Evolutionary conservation across 2,797 vertebrate species (phyloP), one percentile per base, ranked within the genome.

Genomic region (Muscicapa striata): DNA sequence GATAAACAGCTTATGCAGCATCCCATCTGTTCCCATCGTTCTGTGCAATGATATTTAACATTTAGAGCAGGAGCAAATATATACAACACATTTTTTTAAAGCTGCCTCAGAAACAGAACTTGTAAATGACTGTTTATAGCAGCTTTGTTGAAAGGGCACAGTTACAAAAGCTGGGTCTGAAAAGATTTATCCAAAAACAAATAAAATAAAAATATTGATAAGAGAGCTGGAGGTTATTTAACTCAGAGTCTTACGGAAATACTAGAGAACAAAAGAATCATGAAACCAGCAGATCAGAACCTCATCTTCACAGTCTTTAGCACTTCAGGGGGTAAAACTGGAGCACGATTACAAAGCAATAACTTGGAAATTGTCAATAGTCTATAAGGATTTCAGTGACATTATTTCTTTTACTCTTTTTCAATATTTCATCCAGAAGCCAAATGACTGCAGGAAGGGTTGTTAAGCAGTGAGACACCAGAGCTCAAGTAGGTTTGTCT

Each of bases 1-100:
- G 95, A 95, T 90, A 87, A 95, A 93, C 79, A 93, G 86, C 69
- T 93, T 95, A 80, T 91, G 88, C 92, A 94, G 87, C 21, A 36
- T 14, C 59, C 96, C 96, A 97, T 97, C 96, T 97, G 97, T 89
- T 94, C 73, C 5, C 93, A 88, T 88, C 54, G 6, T 84, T 91
- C 52, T 80, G 77, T 93, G 89, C 76, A 94, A 91, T 80, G 90
- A 84, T 95, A 96, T 94, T 94, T 96, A 93, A 95, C 96, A 87
- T 95, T 94, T 89, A 88, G 70, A 90, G 82, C 85, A 86, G 72
- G 89, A 94, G 94, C 90, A 96, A 91, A 95, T 90, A 93, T 45
- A 95, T 83, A 93, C 15, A n/a, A 89, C 63, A 77, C 63, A 15
- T 90, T 91, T 90, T 79, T 93, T 74, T n/a, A 70, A 83, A 91